Evolutionary conservation across 2,888 invertebrate genomes (phyloP), one percentile per base, ranked within the genome.

Genomic region (Lepas anatifera): DNA sequence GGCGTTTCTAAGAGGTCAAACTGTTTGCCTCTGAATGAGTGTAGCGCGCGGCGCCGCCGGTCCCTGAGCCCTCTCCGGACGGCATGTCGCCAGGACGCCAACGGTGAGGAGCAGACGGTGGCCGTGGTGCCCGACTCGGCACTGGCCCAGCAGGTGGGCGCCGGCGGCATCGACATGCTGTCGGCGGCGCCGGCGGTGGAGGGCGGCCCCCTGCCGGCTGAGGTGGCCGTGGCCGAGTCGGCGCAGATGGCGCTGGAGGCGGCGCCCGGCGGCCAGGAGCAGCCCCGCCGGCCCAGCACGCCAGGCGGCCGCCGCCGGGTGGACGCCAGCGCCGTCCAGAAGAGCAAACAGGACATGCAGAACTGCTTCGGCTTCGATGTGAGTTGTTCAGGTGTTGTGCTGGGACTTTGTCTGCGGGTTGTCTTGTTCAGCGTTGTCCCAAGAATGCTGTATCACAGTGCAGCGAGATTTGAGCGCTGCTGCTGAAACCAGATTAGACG

Each of bases 61-160:
- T n/a, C n/a, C n/a, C n/a, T n/a, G n/a, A n/a, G n/a, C n/a, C n/a
- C n/a, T n/a, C n/a, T n/a, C n/a, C n/a, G n/a, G n/a, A n/a, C n/a
- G n/a, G n/a, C n/a, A n/a, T n/a, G n/a, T n/a, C n/a, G 32, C 22
- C 58, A 58, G 58, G 66, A 66, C 66, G 66, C 66, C 66, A 66
- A 66, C 66, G 66, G 66, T 39, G 66, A 66, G 66, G 66, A 37
- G 66, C 66, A 66, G 66, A 66, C 66, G 66, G 66, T 66, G 66
- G 66, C 66, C 66, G 66, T 66, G 39, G 66, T 66, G 66, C 66
- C 66, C 13, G 66, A 66, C 66, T 66, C 66, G 3, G 66, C 66
- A 13, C 66, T 66, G 25, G 22, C 18, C 39, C 66, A 66, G 66
- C 13, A 37, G 39, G 63, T 22, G 13, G 35, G 22, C 63, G 35